A percentile compares a stretch with the other conserved stretches of the same genome.
Conservation (phyloP, 2,797 vertebrate genomes). For the Lacerta bilineata region DNA sequence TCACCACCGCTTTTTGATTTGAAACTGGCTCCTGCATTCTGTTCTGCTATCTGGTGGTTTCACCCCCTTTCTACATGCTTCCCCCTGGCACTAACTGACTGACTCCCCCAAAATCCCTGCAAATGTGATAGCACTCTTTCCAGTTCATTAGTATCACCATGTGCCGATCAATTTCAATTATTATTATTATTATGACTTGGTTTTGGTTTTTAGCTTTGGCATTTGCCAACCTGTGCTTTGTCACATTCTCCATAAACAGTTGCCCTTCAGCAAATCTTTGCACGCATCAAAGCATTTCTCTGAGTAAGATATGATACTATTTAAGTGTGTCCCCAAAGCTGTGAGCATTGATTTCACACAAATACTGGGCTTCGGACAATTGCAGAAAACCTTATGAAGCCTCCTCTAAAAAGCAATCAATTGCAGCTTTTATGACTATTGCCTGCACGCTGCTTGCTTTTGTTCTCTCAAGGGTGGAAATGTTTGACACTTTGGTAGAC, state of each 20-base stretch:
- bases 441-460: background rate
- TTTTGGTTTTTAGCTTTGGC: background rate
- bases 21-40: background rate
- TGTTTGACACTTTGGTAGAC: background rate
- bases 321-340: background rate
- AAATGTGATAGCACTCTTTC: background rate
- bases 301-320: background rate
- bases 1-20: background rate
- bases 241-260: constrained; percentile 6
- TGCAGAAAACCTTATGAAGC: background rate
- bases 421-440: background rate
- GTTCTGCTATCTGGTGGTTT: background rate
- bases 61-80: background rate
- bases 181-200: background rate
- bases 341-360: background rate
- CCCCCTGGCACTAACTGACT: background rate
- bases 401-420: constrained; percentile 2
- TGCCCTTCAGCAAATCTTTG: background rate
- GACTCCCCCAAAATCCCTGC: background rate
- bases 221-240: background rate
- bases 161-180: background rate
- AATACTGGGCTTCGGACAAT: background rate
- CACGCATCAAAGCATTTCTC: background rate
- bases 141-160: background rate
- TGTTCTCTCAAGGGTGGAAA: constrained; percentile 6